These are phyloP conservation scores for Epiperipatus broadwayi DNA, from an alignment of 2,888 invertebrate genomes.

Conservation along the genomic window DNA sequence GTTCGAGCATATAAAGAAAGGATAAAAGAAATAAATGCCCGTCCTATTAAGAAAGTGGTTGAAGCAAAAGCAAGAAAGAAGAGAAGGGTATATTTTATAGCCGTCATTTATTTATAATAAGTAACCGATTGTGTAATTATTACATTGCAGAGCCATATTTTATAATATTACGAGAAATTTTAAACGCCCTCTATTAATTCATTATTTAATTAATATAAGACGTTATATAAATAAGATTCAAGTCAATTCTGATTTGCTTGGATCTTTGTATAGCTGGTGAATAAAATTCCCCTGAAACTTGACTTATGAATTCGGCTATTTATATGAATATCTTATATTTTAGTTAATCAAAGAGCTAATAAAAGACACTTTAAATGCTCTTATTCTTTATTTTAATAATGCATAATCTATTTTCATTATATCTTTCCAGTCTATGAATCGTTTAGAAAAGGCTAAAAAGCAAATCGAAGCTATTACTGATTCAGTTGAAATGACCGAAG, in stretches of 20 bases:
- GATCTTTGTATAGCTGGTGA: too few relatives aligned
- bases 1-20: constrained; percentile 62
- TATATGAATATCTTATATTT: too few relatives aligned
- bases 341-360: too few relatives aligned
- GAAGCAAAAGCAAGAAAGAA: constrained; percentile 97
- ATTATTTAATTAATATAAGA: constrained; percentile 5
- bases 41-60: constrained; percentile 91
- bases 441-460: constrained; percentile 81
- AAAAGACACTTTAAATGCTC: too few relatives aligned
- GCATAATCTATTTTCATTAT: too few relatives aligned
- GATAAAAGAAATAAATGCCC: constrained; percentile 57
- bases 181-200: not conserved
- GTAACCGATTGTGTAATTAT: not conserved
- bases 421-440: constrained; percentile 36
- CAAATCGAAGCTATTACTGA: constrained; percentile 85
- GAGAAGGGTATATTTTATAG: constrained; percentile 42
- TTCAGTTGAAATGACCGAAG: constrained; percentile 65
- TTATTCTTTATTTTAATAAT: too few relatives aligned
- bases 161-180: not conserved
- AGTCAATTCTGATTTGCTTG: too few relatives aligned
- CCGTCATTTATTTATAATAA: not conserved
- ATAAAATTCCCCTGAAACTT: too few relatives aligned
- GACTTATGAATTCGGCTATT: too few relatives aligned
- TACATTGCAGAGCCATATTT: not conserved
- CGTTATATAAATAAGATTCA: too few relatives aligned